These are phyloP conservation scores for Salvelinus alpinus DNA, from an alignment of 2,113 vertebrate genomes.

Conservation along the genomic window DNA sequence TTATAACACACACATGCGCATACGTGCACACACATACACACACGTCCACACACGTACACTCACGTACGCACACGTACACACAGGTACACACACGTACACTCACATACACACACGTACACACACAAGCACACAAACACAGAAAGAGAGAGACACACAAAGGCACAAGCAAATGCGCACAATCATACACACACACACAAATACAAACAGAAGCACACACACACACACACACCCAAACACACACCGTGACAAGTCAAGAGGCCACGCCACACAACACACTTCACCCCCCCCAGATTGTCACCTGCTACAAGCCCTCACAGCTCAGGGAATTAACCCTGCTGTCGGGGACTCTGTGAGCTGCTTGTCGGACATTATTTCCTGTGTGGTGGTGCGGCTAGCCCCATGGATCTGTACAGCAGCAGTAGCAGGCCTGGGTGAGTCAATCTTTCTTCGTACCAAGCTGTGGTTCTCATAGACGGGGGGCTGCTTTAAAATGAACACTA, in stretches of 20 bases:
- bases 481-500: too few species aligned
- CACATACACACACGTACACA: slow-evolving; percentile 1
- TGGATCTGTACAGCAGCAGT: neutral
- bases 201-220: too few species aligned
- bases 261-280: neutral
- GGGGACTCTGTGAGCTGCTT: slow-evolving; percentile 36
- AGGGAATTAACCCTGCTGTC: slow-evolving; percentile 41
- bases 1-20: slow-evolving; percentile 24
- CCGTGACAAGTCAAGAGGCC: too few species aligned
- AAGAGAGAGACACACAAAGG: too few species aligned
- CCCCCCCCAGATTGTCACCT: slow-evolving; percentile 36
- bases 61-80: too few species aligned
- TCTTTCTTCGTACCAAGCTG: neutral
- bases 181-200: too few species aligned
- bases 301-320: slow-evolving; percentile 9
- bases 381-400: slow-evolving; percentile 35
- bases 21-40: too few species aligned
- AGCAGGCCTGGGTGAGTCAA: neutral
- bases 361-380: slow-evolving; percentile 39
- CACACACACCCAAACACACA: too few species aligned
- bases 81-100: neutral
- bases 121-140: too few species aligned
- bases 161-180: too few species aligned
- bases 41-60: too few species aligned
- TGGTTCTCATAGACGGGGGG: too few species aligned